Base-by-base conservation (phyloP, 2,888 invertebrate genomes). In the Anoplius nigerrimus region DNA sequence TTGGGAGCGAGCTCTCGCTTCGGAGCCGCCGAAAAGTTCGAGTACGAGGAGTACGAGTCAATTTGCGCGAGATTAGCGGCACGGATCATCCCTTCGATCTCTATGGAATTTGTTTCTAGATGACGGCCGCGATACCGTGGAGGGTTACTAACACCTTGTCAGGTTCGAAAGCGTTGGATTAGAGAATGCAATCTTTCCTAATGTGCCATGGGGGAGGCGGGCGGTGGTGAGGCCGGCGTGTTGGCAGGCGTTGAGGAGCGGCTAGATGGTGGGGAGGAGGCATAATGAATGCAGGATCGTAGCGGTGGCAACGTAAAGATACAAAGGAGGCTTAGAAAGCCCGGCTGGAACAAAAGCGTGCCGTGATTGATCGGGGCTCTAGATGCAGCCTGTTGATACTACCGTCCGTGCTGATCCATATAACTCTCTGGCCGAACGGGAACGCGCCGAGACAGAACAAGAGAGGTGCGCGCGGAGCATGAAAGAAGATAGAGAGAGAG, bases 311-410 rank as follows among this genome's bases (percentile, higher is more conserved):
- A 75, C 74, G 71, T 75, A 78, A 80, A 82, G 82, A 79, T 84
- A 86, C 83, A 86, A 83, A 84, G 77, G 82, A 82, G 78, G 79
- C 79, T 80, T 78, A 82, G 82, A 84, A 82, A 83, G 80, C 78
- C 46, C 74, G 66, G 76, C 51, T 75, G 79, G 86, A 86, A 87
- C 84, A 85, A 86, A 87, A 87, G 84, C 78, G 76, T 72, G 66
- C 79, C 75, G 78, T 85, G 85, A 87, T 87, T 87, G 86, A 87
- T 87, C 87, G 81, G 80, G 76, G 78, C 78, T 82, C 75, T 82
- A 85, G 83, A 85, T 86, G 78, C 79, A 86, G 82, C 80, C 80
- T 82, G 81, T 85, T 85, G 87, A 87, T 87, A 86, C 74, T 75
- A 75, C 80, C 78, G 78, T 76, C 76, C 81, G 77, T 79, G 71